Base-by-base conservation (phyloP, 2,797 vertebrate genomes). In the Girardinus metallicus region DNA sequence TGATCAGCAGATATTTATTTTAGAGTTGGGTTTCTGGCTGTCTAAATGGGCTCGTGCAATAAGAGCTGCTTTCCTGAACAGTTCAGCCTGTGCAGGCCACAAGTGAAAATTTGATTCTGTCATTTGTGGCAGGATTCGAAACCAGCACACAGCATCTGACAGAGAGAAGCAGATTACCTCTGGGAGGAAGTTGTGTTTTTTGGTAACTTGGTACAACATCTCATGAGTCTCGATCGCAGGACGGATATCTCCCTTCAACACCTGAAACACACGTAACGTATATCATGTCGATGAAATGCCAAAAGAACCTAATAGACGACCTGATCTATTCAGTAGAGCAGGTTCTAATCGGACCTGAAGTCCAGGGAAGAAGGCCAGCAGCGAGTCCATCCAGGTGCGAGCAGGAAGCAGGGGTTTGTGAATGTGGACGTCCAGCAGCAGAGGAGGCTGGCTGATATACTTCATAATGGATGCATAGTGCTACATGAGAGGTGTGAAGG, bases 391-490 rank as follows among this genome's bases (percentile, higher is more conserved):
- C 99, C 98, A 99, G 43, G 97, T 99, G 74, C 98, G 96, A 60
- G 98, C 98, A 2, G 98, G 98, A 23, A 99, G 95, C 94, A 99
- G 96, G 47, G 99, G 99, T 90, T 99, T 99, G 92, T 99, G 99
- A 88, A 99, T 99, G 78, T 99, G 98, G 62, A 99, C 98, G 36
- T 99, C 98, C 16, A 99, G 96, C 31, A 99, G 95, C 72, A 99
- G 96, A 31, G 99, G 99, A 1, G 99, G 98, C 90, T 99, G 99
- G 87, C 98, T 99, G 70, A 99, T 99, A 83, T 99, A 99, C 83
- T 99, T 97, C 99, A 99, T 99, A 84, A 99, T 99, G 87, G 99
- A 98, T 84, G 98, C 97, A 0, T 99, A 99, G 94, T 99, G 99
- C 99, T 99, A 39, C 74, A 84, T 13, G 51, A 71, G 39, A 80